Evolutionary conservation across 2,888 invertebrate species (phyloP).

Genomic region (Yponomeuta plumbellus): DNA sequence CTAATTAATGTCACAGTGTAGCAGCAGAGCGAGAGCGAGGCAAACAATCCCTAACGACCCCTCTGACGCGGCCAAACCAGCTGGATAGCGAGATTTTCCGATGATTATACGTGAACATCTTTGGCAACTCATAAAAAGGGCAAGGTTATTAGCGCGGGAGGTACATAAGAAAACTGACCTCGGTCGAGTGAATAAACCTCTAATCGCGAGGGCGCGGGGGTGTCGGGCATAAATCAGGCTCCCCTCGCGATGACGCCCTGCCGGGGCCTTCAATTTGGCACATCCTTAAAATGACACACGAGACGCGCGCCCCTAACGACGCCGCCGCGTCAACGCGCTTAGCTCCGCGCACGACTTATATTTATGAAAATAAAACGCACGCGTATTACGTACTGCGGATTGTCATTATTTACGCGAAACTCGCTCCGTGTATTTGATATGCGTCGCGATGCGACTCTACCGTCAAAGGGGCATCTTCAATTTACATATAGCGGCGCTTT

Average conservation of each 20-base stretch:
- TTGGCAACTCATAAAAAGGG: conserved; percentile 44
- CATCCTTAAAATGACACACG: conserved; percentile 77
- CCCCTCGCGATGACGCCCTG: conserved; percentile 66
- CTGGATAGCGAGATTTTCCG: conserved; percentile 16
- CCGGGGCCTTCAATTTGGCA: conserved; percentile 75
- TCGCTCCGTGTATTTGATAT: conserved; percentile 13
- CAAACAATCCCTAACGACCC: conserved; percentile 7
- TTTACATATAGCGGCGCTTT: neutral
- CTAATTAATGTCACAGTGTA: conserved; percentile 1
- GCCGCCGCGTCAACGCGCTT: conserved; percentile 34
- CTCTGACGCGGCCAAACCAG: neutral
- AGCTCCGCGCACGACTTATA: conserved; percentile 33
- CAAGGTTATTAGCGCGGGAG: conserved; percentile 45
- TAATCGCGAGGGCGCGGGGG: conserved; percentile 47
- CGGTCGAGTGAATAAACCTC: conserved; percentile 68
- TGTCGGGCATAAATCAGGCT: conserved; percentile 64
- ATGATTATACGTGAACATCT: conserved; percentile 30
- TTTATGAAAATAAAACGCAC: conserved; percentile 38
- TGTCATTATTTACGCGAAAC: conserved; percentile 27
- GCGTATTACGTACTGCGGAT: conserved; percentile 42
- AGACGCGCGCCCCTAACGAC: conserved; percentile 69
- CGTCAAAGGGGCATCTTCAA: neutral
- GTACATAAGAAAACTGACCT: conserved; percentile 65
- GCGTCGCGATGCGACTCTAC: neutral
- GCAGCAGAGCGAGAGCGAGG: neutral